These are phyloP conservation scores for Rhingia campestris DNA, from an alignment of 2,888 invertebrate species.

Conservation along the genomic window DNA sequence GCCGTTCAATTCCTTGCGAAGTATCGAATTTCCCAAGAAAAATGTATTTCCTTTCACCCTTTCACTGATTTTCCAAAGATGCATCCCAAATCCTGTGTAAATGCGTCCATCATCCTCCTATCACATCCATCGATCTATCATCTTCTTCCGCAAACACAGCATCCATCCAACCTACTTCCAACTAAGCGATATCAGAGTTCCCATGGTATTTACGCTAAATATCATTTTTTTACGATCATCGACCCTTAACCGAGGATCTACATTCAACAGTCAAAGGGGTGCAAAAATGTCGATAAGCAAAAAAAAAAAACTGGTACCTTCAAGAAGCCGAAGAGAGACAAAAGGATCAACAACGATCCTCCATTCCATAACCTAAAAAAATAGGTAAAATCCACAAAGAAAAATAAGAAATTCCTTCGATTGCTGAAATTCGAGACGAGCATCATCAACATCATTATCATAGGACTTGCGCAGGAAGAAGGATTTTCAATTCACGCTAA, in stretches of 20 bases:
- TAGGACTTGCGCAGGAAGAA: conserved; percentile 50
- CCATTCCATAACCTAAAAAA: conserved; percentile 18
- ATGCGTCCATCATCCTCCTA: conserved; percentile 56
- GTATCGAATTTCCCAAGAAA: conserved; percentile 68
- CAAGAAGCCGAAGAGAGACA: conserved; percentile 45
- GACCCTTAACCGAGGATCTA: conserved; percentile 44
- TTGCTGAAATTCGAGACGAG: conserved; percentile 69
- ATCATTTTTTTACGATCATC: conserved; percentile 51
- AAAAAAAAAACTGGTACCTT: conserved; percentile 34
- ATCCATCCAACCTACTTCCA: conserved; percentile 16
- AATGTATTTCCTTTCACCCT: conserved; percentile 56
- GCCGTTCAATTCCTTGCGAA: conserved; percentile 30
- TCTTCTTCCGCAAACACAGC: conserved; percentile 65
- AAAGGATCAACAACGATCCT: conserved; percentile 56
- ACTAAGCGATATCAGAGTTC: conserved; percentile 44
- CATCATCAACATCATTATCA: conserved; percentile 71
- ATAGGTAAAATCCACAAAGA: conserved; percentile 57
- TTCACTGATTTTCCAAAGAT: conserved; percentile 35
- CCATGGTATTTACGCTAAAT: conserved; percentile 71
- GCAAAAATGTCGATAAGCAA: conserved; percentile 65
- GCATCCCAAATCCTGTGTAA: conserved; percentile 57
- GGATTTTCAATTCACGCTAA: conserved; percentile 72
- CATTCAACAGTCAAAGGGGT: conserved; percentile 62
- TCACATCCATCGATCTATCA: conserved; percentile 60
- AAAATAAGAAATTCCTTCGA: conserved; percentile 32